Percentiles rank a stretch among this genome's conserved stretches.
Evolutionary conservation across 2,888 invertebrate genomes (phyloP).

Genomic region (Heteromyza rotundicornis): DNA sequence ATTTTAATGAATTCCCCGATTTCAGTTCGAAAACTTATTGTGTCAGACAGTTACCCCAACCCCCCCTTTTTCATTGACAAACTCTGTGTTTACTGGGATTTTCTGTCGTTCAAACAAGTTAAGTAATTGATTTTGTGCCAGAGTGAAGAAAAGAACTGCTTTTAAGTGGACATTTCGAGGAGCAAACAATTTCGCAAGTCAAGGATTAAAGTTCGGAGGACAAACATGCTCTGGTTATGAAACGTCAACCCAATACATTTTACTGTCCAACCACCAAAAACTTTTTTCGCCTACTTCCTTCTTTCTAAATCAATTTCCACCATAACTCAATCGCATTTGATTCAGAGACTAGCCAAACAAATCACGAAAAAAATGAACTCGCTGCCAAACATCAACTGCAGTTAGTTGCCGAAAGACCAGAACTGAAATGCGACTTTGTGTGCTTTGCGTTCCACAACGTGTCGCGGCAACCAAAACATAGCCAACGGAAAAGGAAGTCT

Average conservation of each 20-base stretch:
- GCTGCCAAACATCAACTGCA: neutral
- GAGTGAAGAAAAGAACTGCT: too few species aligned
- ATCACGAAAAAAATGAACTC: neutral
- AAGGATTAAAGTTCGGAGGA: too few species aligned
- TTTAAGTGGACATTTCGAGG: too few species aligned
- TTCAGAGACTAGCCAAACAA: too few species aligned
- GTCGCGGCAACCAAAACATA: conserved; percentile 1
- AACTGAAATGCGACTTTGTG: neutral
- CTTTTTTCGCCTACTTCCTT: neutral
- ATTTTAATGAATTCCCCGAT: too few species aligned
- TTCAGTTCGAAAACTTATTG: too few species aligned
- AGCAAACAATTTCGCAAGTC: too few species aligned
- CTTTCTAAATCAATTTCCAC: neutral
- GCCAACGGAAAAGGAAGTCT: neutral
- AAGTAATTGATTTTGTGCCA: conserved; percentile 1
- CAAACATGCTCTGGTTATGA: neutral
- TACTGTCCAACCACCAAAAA: neutral
- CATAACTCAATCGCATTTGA: conserved; percentile 2
- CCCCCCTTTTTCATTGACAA: neutral
- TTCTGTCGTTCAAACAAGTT: too few species aligned
- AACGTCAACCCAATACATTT: neutral
- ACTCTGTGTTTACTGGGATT: neutral
- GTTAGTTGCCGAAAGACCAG: neutral
- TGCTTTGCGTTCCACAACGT: too few species aligned
- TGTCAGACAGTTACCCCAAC: too few species aligned